These are phyloP conservation scores for Eriocheir sinensis DNA, from an alignment of 1,140 invertebrate species.

Conservation along the genomic window DNA sequence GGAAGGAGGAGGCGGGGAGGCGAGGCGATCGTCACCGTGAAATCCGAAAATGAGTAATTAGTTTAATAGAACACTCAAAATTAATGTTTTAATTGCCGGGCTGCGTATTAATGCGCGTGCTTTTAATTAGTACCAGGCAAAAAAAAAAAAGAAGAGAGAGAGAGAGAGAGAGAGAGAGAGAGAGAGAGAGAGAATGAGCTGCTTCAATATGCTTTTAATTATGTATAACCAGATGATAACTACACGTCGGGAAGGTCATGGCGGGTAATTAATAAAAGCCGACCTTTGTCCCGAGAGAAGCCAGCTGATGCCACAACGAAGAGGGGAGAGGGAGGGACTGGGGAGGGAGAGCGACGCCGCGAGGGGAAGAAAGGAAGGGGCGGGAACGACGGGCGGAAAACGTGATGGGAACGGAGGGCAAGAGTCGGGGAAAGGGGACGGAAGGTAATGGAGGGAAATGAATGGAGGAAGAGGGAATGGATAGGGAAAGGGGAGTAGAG, in stretches of 20 bases:
- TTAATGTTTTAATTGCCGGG: not conserved
- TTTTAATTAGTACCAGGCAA: not conserved
- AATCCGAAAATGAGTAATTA: conserved; percentile 26
- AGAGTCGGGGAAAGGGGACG: not conserved
- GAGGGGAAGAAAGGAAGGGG: no score
- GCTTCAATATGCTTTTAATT: conserved; percentile 9
- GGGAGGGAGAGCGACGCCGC: no score
- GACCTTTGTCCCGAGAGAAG: conserved; percentile 10
- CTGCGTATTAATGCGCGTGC: not conserved
- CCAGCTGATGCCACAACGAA: not conserved
- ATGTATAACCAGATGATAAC: conserved; percentile 25
- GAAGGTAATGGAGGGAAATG: not conserved
- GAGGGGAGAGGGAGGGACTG: not conserved
- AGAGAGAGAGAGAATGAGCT: no score
- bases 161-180: no score
- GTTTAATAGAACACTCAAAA: conserved; percentile 17
- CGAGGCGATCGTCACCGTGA: no score
- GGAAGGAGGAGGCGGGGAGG: not conserved
- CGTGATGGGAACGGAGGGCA: not conserved
- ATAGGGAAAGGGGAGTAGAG: not conserved
- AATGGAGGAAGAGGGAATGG: not conserved
- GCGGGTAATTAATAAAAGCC: not conserved
- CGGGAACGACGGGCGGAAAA: no score
- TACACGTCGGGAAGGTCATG: not conserved
- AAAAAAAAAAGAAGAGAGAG: not conserved